Conservation (phyloP, 2,888 invertebrate species). For the Agrochola lota region DNA sequence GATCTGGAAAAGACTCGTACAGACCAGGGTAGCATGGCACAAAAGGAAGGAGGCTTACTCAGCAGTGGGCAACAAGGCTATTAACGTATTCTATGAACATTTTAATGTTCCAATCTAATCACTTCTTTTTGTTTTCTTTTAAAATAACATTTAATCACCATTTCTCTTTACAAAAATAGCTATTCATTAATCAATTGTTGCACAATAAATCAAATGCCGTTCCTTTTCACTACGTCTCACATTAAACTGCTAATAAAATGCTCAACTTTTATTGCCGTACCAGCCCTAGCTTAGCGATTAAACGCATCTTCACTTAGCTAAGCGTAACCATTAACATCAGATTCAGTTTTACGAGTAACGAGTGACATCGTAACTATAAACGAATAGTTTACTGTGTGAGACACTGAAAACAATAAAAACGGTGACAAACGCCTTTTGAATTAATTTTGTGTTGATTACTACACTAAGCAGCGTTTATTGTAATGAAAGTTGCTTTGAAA, state of each 20-base stretch:
- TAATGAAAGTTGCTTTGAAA: background rate
- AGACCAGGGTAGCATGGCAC: background rate
- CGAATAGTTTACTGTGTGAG: constrained; percentile 48
- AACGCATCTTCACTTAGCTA: constrained; percentile 57
- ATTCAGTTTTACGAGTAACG: constrained; percentile 59
- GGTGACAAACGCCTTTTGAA: constrained; percentile 46
- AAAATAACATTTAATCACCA: too few species aligned
- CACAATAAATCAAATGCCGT: constrained; percentile 23
- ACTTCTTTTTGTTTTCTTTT: background rate
- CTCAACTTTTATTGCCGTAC: constrained; percentile 16
- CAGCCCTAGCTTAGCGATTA: constrained; percentile 53
- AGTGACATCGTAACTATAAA: constrained; percentile 55
- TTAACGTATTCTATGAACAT: too few species aligned
- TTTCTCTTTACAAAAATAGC: background rate
- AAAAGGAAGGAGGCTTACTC: background rate
- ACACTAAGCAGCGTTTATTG: constrained; percentile 16
- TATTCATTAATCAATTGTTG: background rate
- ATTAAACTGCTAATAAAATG: constrained; percentile 42
- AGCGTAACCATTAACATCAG: constrained; percentile 55
- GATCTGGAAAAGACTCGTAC: background rate
- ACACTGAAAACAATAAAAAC: constrained; percentile 46
- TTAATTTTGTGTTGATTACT: constrained; percentile 41
- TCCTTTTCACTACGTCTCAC: constrained; percentile 14
- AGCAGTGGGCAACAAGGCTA: too few species aligned
- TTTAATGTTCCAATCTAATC: background rate